phyloP scores from a whole-genome alignment of 2,797 vertebrate species.

The Tamandua tetradactyla region DNA sequence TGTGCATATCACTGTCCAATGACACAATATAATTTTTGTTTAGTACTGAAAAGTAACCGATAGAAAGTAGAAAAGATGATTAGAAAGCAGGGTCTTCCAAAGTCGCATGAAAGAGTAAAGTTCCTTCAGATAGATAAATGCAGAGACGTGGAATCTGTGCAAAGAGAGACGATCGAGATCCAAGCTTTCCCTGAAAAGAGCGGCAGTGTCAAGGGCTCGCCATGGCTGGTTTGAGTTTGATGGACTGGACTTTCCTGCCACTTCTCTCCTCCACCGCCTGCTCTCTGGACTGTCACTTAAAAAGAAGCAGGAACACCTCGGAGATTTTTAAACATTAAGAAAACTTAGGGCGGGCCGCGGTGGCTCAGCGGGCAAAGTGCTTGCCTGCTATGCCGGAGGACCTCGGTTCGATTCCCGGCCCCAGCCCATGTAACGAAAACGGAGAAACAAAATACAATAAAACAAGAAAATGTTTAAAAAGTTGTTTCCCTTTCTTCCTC shows the following conservation, averaged over 20 bases:
- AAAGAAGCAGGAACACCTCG: background rate
- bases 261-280: background rate
- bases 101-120: background rate
- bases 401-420: too few species aligned
- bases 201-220: background rate
- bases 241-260: background rate
- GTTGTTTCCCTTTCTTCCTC: too few species aligned
- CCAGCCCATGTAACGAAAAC: too few species aligned
- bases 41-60: background rate
- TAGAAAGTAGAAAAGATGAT: background rate
- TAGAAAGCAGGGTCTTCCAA: background rate
- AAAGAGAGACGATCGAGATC: background rate
- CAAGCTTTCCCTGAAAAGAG: background rate
- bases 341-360: too few species aligned
- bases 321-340: background rate
- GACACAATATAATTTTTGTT: background rate
- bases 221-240: accelerated
- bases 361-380: too few species aligned
- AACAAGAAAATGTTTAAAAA: too few species aligned
- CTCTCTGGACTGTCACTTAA: background rate
- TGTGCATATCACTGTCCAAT: background rate
- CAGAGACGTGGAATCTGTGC: background rate
- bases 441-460: too few species aligned
- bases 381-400: too few species aligned
- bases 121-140: background rate